These are phyloP conservation scores for Sarcophaga variegata DNA, from an alignment of 2,888 invertebrate genomes.

Conservation along the genomic window DNA sequence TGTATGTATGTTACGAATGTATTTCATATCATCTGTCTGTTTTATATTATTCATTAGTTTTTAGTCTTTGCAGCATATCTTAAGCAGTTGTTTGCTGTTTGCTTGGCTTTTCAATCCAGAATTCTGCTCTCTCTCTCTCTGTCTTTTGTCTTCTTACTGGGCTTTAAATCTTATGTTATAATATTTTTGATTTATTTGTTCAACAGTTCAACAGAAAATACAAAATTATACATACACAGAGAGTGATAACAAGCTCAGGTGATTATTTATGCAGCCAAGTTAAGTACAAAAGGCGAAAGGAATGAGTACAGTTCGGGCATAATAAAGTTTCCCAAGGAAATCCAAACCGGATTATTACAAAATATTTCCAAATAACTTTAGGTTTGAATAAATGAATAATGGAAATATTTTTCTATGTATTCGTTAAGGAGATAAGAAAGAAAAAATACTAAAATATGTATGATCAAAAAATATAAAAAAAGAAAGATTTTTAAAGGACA, in stretches of 20 bases:
- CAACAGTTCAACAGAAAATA: conserved; percentile 13
- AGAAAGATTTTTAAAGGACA: too few species aligned
- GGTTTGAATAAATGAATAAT: too few species aligned
- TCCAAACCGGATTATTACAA: too few species aligned
- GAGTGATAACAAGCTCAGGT: conserved; percentile 30
- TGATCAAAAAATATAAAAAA: too few species aligned
- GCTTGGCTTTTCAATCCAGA: too few species aligned
- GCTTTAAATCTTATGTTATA: conserved; percentile 42
- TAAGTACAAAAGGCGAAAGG: background rate
- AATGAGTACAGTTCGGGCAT: background rate
- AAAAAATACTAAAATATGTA: too few species aligned
- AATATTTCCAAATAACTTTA: too few species aligned
- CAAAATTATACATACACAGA: background rate
- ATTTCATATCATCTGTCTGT: too few species aligned
- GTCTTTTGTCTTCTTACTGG: background rate
- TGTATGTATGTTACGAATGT: background rate
- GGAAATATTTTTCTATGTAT: too few species aligned
- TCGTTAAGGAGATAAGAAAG: too few species aligned
- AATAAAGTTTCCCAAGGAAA: background rate
- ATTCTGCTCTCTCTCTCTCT: background rate
- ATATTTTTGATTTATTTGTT: conserved; percentile 54
- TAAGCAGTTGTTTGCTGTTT: conserved; percentile 5
- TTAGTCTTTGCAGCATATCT: conserved; percentile 2
- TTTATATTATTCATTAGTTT: too few species aligned
- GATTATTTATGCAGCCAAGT: conserved; percentile 34